Evolutionary conservation across 92 coral and sea anemone species (phyloP).

Genomic region (Parazoanthus swiftii): DNA sequence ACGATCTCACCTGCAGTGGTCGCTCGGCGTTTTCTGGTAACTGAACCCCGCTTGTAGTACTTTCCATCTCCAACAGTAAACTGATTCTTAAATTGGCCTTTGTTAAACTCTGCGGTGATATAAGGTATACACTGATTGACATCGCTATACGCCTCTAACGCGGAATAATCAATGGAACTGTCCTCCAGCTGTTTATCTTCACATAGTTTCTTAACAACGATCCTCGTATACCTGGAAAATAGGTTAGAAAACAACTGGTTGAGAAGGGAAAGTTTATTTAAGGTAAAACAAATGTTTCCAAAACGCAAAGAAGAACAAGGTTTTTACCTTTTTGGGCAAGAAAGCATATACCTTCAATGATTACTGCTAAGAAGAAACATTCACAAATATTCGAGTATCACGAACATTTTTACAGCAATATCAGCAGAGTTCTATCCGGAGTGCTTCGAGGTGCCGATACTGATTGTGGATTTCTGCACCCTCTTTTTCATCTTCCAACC

Average conservation of each 20-base stretch:
- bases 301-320: too few relatives aligned
- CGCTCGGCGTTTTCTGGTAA: conserved; percentile 17
- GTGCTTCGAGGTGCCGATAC: not conserved
- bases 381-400: not conserved
- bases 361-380: not conserved
- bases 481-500: too few relatives aligned
- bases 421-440: not conserved
- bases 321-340: too few relatives aligned
- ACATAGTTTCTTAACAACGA: not conserved
- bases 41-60: not conserved
- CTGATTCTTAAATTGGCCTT: not conserved
- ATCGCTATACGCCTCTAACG: not conserved
- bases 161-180: not conserved
- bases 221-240: not conserved
- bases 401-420: too few relatives aligned
- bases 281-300: not conserved
- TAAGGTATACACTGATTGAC: not conserved
- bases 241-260: too few relatives aligned
- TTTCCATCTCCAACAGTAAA: conserved; percentile 10
- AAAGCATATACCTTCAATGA: too few relatives aligned
- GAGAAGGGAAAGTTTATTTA: not conserved
- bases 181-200: not conserved
- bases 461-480: too few relatives aligned
- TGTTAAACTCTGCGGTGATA: conserved; percentile 11
- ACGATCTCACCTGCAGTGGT: not conserved